Percentiles rank a stretch among this genome's conserved stretches.
Evolutionary conservation across 2,113 vertebrate species (phyloP).

Genomic region (Erythrocebus patas): DNA sequence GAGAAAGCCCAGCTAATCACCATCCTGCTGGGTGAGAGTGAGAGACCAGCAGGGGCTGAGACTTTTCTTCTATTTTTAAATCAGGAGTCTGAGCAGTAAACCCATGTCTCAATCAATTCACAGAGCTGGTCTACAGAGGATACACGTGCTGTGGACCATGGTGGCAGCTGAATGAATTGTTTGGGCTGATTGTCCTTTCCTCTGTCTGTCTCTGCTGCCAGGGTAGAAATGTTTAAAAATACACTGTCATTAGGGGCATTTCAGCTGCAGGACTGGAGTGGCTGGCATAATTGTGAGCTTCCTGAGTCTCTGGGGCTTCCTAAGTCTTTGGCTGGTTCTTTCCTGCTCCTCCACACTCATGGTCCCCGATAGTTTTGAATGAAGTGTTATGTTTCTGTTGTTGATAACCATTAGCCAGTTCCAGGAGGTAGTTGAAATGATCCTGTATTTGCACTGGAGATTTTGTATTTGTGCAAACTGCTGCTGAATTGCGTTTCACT

Average conservation of each 20-base stretch:
- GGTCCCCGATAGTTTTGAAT: neutral
- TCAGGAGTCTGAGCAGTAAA: constrained; percentile 17
- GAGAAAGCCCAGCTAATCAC: constrained; percentile 42
- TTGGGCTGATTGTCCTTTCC: neutral
- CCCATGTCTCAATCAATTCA: neutral
- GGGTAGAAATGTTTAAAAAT: constrained; percentile 46
- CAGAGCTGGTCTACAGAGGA: constrained; percentile 15
- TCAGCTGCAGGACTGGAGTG: neutral
- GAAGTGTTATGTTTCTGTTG: constrained; percentile 36
- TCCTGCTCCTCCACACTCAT: neutral
- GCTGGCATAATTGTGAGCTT: neutral
- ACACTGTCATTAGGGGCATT: constrained; percentile 18
- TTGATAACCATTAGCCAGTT: neutral
- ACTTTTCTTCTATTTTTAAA: constrained; percentile 55
- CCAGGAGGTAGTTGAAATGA: constrained; percentile 37
- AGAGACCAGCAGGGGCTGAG: neutral
- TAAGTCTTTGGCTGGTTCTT: neutral
- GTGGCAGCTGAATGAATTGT: constrained; percentile 34
- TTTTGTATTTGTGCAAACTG: constrained; percentile 40
- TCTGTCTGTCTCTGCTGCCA: constrained; percentile 31
- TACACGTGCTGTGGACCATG: neutral
- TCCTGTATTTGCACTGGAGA: constrained; percentile 18
- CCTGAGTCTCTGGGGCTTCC: constrained; percentile 20
- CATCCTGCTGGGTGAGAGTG: neutral
- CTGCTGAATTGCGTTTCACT: neutral